These are phyloP conservation scores for Anhinga anhinga DNA, from an alignment of 2,113 vertebrate genomes.

Conservation along the genomic window DNA sequence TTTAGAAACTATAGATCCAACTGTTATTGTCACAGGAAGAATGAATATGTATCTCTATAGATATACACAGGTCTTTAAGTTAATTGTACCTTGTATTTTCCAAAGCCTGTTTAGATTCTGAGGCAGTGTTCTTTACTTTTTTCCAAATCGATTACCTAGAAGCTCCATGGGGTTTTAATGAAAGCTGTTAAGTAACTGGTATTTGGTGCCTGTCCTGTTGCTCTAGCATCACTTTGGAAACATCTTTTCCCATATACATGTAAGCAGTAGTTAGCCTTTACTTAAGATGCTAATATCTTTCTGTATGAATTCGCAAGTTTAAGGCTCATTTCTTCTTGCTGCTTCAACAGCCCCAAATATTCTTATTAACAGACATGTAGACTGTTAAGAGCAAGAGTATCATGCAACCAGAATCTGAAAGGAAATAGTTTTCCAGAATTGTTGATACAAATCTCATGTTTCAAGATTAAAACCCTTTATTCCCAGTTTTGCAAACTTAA, in stretches of 20 bases:
- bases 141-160: neutral
- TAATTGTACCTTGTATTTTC: neutral
- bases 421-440: neutral
- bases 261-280: neutral
- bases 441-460: neutral
- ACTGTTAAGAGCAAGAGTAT: neutral
- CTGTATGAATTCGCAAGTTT: neutral
- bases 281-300: neutral
- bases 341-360: neutral
- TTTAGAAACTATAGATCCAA: neutral
- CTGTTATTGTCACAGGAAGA: neutral
- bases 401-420: neutral
- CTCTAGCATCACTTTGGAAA: neutral
- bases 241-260: neutral
- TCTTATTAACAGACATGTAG: neutral
- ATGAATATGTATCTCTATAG: neutral
- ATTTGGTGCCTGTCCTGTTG: neutral
- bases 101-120: neutral
- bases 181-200: neutral
- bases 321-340: neutral
- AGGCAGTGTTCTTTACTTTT: neutral
- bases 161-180: neutral
- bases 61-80: neutral
- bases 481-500: neutral
- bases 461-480: neutral